Base-by-base conservation (phyloP, 1,140 invertebrate genomes). In the Bombus ignitus region DNA sequence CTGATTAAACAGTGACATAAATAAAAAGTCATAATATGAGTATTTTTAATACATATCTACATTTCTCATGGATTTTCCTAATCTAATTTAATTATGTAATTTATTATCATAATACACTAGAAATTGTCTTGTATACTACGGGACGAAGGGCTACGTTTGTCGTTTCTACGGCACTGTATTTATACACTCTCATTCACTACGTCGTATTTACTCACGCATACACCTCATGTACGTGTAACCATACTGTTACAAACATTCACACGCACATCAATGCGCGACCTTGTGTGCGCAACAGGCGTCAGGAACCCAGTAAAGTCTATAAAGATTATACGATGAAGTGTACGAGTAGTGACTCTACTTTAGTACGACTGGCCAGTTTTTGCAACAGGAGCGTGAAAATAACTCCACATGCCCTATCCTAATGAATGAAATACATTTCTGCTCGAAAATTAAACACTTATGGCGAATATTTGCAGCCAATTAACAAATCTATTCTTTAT, bases 251-350 rank as follows among this genome's bases (percentile, higher is more conserved):
- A 65, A 28, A 42, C 62, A 75, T 39, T 59, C 37, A n/a, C 18
- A 22, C 9, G 37, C 12, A 78, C 85, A 86, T 83, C 68, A 84
- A 75, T 73, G 82, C 57, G 78, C 81, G 90, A 88, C 90, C 90
- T 91, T 91, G 89, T 85, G 90, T 89, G 83, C 89, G 90, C 90
- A 91, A 89, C 89, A 91, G 85, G 85, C 89, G 80, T 81, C 71
- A 85, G 53, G 68, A 53, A 28, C 83, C 78, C 35, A 87, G 68
- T 44, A 81, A 37, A 87, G 65, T 44, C 74, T 59, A 77, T 79
- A 88, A 90, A 85, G 83, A 78, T 57, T 70, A n/a, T 87, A 87
- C 65, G 77, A 89, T 53, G 73, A 72, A 62, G 57, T 37, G 71
- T 81, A 76, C 59, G 39, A 83, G 57, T 83, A 59, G 81, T 62